Evolutionary conservation across 2,888 invertebrate genomes (phyloP), one percentile per base, ranked within the genome.

Genomic region (Phasia obesa): DNA sequence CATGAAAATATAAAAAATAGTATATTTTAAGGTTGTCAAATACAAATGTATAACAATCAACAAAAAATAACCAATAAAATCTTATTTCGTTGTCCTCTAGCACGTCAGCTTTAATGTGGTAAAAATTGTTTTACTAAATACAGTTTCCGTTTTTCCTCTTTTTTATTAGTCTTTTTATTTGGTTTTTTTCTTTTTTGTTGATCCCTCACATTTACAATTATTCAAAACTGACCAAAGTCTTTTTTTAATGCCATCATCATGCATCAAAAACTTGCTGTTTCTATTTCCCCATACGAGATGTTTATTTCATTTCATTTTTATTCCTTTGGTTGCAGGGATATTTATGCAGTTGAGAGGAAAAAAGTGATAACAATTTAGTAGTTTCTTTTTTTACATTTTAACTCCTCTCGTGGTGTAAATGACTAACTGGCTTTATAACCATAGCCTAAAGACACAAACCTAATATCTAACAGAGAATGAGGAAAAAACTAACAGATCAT

Each of bases 171-270:
- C n/a, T n/a, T n/a, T n/a, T n/a, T n/a, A n/a, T n/a, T n/a, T n/a
- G n/a, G n/a, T n/a, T n/a, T n/a, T n/a, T n/a, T n/a, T n/a, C n/a
- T n/a, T n/a, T 31, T 55, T 42, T 27, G 21, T 1, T n/a, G n/a
- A 7, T 2, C 51, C n/a, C 49, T 51, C 9, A 42, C 44, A 47
- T 35, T n/a, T 15, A 38, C 78, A 82, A 82, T 82, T 82, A 78
- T 74, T 82, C 77, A 82, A 82, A 82, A 82, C 74, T 82, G 82
- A 78, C 78, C 78, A 75, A 82, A 74, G 70, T 70, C 51, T 53
- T 59, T 64, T 65, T 75, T 53, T 65, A 71, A 71, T 60, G 60
- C 71, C 53, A 74, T 73, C 82, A 79, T 57, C 77, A 78, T 73
- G 82, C 77, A 74, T 82, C 77, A 73, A 69, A n/a, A 69, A 73